These are phyloP conservation scores for Odontocerum albicorne DNA, from an alignment of 2,888 invertebrate genomes.

Conservation along the genomic window DNA sequence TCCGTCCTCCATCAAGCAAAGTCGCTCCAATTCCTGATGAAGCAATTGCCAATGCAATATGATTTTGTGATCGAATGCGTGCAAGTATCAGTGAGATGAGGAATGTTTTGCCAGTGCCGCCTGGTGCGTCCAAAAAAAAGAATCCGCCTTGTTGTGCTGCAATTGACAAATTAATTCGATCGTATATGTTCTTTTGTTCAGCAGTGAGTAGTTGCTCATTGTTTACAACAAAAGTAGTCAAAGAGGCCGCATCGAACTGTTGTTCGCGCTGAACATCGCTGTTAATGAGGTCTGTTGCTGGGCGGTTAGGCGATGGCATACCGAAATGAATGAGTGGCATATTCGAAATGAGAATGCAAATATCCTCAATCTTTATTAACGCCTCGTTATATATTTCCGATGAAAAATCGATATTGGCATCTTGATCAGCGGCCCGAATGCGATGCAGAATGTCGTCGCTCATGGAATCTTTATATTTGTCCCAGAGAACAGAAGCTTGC, in stretches of 20 bases:
- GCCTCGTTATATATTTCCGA: slow-evolving; percentile 39
- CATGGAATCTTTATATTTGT: slow-evolving; percentile 4
- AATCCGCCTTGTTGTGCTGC: neutral
- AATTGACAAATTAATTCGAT: slow-evolving; percentile 11
- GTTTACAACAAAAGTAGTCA: no score
- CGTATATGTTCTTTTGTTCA: slow-evolving; percentile 15
- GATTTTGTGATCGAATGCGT: no score
- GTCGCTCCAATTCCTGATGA: slow-evolving; percentile 47
- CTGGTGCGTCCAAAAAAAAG: slow-evolving; percentile 28
- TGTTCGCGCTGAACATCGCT: slow-evolving; percentile 1
- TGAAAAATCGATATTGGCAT: neutral
- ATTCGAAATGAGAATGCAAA: slow-evolving; percentile 38
- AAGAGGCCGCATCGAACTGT: no score
- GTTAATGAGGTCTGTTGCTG: slow-evolving; percentile 11
- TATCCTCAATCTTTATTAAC: slow-evolving; percentile 40
- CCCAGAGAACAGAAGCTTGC: neutral
- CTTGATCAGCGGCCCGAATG: neutral
- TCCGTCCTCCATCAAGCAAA: slow-evolving; percentile 40
- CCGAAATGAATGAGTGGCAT: slow-evolving; percentile 38
- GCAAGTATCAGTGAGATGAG: no score
- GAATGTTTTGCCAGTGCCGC: slow-evolving; percentile 42
- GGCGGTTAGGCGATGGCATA: slow-evolving; percentile 37
- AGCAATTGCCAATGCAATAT: no score
- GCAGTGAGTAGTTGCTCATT: neutral
- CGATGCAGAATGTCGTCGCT: slow-evolving; percentile 4